Percentiles rank a stretch among this genome's conserved stretches.
These are phyloP conservation scores for Sphinx pinastri DNA, from an alignment of 2,888 invertebrate genomes.

Conservation along the genomic window DNA sequence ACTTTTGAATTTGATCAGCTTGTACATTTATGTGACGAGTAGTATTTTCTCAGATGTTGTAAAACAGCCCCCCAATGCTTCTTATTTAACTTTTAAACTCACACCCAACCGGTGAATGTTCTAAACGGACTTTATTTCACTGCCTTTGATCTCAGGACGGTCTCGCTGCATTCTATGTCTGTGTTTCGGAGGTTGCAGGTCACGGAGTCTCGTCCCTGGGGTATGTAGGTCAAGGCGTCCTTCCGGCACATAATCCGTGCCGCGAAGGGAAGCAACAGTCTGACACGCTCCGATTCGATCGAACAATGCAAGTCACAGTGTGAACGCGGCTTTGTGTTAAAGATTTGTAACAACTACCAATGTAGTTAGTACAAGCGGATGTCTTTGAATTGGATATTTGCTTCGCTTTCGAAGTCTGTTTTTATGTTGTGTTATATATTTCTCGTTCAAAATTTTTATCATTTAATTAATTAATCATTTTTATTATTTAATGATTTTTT, in stretches of 20 bases:
- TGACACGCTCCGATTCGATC: not conserved
- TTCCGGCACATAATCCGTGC: constrained; percentile 20
- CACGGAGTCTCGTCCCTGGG: constrained; percentile 17
- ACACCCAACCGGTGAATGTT: no score
- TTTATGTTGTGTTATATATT: not conserved
- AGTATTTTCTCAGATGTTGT: no score
- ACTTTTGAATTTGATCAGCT: no score
- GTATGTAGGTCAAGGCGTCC: constrained; percentile 29
- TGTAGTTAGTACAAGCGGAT: not conserved
- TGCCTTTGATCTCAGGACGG: not conserved
- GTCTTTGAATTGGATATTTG: not conserved
- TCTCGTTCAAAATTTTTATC: no score
- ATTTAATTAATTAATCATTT: no score
- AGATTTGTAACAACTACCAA: not conserved
- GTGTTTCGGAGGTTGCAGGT: constrained; percentile 4
- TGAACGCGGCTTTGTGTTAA: not conserved
- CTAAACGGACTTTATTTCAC: no score
- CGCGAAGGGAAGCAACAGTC: constrained; percentile 11
- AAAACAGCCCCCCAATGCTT: no score
- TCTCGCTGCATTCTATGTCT: not conserved
- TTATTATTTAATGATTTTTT: no score
- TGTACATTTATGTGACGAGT: no score
- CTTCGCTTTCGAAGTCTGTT: not conserved
- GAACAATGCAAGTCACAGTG: not conserved
- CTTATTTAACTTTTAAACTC: no score